Evolutionary conservation across 2,113 vertebrate genomes (phyloP).

Genomic region (Anthoscopus minutus): DNA sequence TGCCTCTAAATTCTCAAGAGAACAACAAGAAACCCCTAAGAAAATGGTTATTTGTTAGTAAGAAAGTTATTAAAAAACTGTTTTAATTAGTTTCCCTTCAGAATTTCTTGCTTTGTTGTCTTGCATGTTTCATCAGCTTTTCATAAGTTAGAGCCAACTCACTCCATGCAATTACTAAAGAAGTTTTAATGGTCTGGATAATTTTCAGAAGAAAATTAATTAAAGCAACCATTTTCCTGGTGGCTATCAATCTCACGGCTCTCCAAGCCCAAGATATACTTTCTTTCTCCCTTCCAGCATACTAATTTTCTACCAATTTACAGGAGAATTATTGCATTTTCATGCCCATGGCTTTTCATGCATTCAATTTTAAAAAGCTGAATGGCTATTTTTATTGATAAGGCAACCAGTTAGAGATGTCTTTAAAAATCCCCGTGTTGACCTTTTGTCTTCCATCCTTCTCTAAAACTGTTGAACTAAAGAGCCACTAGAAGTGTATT

Average conservation of each 20-base stretch:
- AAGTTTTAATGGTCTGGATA: slow-evolving; percentile 39
- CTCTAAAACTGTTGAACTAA: neutral
- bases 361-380: neutral
- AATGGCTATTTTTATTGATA: slow-evolving; percentile 23
- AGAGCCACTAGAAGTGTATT: neutral
- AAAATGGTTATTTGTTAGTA: neutral
- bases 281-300: slow-evolving; percentile 29
- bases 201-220: slow-evolving; percentile 65
- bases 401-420: neutral
- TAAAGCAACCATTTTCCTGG: slow-evolving; percentile 55
- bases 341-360: slow-evolving; percentile 26
- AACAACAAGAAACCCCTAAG: neutral
- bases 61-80: neutral
- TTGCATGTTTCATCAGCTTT: neutral
- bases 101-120: neutral
- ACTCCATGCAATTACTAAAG: slow-evolving; percentile 8
- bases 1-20: neutral
- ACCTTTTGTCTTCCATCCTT: slow-evolving; percentile 21
- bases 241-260: slow-evolving; percentile 57
- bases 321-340: slow-evolving; percentile 49
- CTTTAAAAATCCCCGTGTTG: neutral
- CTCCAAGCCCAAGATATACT: neutral
- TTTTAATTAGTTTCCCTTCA: neutral
- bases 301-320: slow-evolving; percentile 46
- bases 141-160: neutral